Evolutionary conservation across 2,113 vertebrate species (phyloP), one percentile per base, ranked within the genome.

Genomic region (Gymnocephalus cernua): DNA sequence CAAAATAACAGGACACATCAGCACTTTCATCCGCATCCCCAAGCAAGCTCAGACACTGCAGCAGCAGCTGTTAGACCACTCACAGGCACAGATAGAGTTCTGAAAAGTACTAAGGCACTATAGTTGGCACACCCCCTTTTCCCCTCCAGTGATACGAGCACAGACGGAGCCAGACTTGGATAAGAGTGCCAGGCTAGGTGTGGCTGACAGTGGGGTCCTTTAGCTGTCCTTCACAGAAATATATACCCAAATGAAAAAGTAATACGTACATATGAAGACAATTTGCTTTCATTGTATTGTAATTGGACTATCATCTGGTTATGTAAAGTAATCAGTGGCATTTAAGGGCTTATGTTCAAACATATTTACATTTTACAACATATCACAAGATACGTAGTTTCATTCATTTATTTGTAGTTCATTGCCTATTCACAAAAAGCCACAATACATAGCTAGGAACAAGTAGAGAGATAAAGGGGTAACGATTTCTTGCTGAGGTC

Each of bases 1-100:
- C 82, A 80, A 94, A 93, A 94, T 94, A 94, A 93, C 91, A 88
- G 88, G 86, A 79, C 87, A 79, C 89, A 91, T 94, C 93, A 93
- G 94, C 93, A 90, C 92, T 93, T 93, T 93, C 88, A 93, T 91
- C 91, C 91, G 90, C 80, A 83, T 92, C 93, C 86, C 74, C 29
- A 25, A 91, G 92, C 93, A 92, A 88, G 93, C 88, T 93, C 83
- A 91, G 92, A 91, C 93, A 92, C 85, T 82, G 88, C 89, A 87
- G 92, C 90, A 90, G 93, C 93, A 93, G 93, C 88, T 92, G 88
- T 84, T 88, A 32, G 72, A 78, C 81, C 86, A 84, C 88, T 92
- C 82, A 53, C 69, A 86, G 86, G 68, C 79, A 73, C 66, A 53
- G 85, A 91, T 81, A 88, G 69, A 80, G 73, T 86, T 89, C 87